Conservation (phyloP, 2,113 vertebrate genomes). For the Puntigrus tetrazona region DNA sequence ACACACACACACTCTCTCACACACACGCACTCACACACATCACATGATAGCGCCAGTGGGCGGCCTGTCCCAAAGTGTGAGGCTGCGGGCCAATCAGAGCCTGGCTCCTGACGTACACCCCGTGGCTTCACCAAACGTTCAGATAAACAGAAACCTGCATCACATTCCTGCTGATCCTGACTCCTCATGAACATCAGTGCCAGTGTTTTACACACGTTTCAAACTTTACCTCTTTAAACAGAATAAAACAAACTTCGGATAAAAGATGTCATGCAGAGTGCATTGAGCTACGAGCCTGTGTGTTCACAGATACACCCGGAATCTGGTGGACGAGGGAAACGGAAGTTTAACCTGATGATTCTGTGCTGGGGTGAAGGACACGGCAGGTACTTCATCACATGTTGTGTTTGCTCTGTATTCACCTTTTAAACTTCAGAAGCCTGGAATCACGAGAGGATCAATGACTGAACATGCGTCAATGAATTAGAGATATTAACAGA, state of each 20-base stretch:
- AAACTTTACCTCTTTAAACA: too few relatives aligned
- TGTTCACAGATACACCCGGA: slow-evolving; percentile 89
- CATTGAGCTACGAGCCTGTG: neutral
- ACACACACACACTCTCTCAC: too few relatives aligned
- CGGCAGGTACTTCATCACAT: slow-evolving; percentile 80
- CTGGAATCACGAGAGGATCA: neutral
- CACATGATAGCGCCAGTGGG: neutral
- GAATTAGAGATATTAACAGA: neutral
- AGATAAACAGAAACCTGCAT: neutral
- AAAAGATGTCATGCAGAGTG: too few relatives aligned
- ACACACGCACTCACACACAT: too few relatives aligned
- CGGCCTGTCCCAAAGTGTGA: too few relatives aligned
- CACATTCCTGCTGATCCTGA: neutral
- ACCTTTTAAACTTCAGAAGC: neutral
- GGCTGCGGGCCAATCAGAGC: slow-evolving; percentile 46
- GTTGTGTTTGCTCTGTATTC: neutral
- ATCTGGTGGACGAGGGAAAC: slow-evolving; percentile 93
- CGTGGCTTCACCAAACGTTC: neutral
- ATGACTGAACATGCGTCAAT: neutral
- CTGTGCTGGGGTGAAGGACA: slow-evolving; percentile 99
- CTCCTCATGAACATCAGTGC: neutral
- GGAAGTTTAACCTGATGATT: slow-evolving; percentile 96
- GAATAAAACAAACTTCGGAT: too few relatives aligned
- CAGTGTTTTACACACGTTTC: neutral
- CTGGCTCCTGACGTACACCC: slow-evolving; percentile 36